A percentile compares a stretch with the other conserved stretches of the same genome.
These are phyloP conservation scores for Passer domesticus DNA, from an alignment of 2,113 vertebrate species.

Conservation along the genomic window DNA sequence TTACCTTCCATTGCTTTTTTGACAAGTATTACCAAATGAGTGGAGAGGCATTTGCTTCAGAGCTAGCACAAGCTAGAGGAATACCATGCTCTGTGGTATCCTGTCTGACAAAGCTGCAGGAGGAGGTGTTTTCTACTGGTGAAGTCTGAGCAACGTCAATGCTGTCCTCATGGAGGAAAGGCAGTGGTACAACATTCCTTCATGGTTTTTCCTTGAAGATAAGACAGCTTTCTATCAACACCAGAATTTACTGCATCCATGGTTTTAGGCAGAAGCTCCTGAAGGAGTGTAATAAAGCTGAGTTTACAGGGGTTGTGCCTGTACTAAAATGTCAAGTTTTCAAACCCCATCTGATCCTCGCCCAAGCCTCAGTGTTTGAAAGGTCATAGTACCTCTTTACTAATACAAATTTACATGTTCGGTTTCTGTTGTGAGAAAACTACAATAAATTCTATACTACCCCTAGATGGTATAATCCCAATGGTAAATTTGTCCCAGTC, in stretches of 20 bases:
- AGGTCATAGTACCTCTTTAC: background rate
- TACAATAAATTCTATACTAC: background rate
- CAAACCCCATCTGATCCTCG: background rate
- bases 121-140: background rate
- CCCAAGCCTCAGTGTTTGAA: background rate
- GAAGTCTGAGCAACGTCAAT: fast-evolving
- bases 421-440: background rate
- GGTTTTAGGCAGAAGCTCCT: background rate
- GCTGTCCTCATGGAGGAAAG: background rate
- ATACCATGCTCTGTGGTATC: background rate
- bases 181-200: background rate
- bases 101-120: background rate
- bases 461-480: background rate
- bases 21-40: background rate
- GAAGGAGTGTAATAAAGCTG: background rate
- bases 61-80: background rate
- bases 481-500: background rate
- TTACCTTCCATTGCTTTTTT: background rate
- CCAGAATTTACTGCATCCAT: background rate
- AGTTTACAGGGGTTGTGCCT: background rate
- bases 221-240: background rate
- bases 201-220: background rate
- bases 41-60: background rate
- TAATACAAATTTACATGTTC: background rate
- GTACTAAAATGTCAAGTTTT: background rate